phyloP scores from a whole-genome alignment of 1,140 invertebrate species.

The Euwallacea similis region DNA sequence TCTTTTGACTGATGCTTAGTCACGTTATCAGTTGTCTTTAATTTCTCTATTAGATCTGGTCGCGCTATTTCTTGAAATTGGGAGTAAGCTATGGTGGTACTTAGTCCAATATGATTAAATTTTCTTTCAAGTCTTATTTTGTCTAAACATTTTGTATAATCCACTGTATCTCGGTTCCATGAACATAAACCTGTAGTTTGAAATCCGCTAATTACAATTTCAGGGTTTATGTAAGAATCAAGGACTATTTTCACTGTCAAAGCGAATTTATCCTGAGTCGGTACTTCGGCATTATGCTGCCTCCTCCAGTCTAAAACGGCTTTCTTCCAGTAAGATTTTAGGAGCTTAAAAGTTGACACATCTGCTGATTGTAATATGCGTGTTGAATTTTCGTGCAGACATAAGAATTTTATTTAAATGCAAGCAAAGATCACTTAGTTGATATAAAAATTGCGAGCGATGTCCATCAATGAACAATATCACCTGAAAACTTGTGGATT shows the following conservation, averaged over 20 bases:
- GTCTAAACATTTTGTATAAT: too few relatives aligned
- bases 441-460: slow-evolving; percentile 43
- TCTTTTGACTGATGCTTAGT: too few relatives aligned
- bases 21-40: too few relatives aligned
- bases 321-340: slow-evolving; percentile 24
- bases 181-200: too few relatives aligned
- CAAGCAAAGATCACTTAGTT: slow-evolving; percentile 41
- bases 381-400: slow-evolving; percentile 22
- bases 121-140: too few relatives aligned
- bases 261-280: slow-evolving; percentile 5
- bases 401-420: slow-evolving; percentile 13
- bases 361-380: slow-evolving; percentile 28
- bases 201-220: too few relatives aligned
- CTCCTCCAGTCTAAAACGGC: not conserved
- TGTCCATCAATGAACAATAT: slow-evolving; percentile 53
- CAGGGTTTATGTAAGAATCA: too few relatives aligned
- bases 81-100: too few relatives aligned
- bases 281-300: not conserved
- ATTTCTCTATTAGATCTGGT: too few relatives aligned
- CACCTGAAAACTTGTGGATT: slow-evolving; percentile 45
- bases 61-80: too few relatives aligned
- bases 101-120: too few relatives aligned
- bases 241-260: not conserved
- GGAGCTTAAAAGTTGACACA: slow-evolving; percentile 29
- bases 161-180: too few relatives aligned